Evolutionary conservation across 2,113 vertebrate genomes (phyloP).

Genomic region (Anarrhichthys ocellatus): DNA sequence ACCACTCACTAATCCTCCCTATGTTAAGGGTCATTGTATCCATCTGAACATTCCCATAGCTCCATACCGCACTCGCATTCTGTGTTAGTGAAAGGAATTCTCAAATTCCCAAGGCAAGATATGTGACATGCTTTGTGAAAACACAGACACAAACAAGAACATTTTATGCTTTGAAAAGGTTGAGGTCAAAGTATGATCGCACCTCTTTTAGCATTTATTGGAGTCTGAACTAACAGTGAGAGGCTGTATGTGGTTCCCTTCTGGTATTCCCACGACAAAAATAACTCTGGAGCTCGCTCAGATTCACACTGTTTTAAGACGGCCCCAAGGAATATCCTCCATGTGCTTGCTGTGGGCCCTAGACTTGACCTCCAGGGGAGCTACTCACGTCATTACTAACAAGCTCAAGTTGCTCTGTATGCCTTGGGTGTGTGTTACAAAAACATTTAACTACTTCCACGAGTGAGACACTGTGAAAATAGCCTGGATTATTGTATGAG

Average conservation of each 20-base stretch:
- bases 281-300: conserved; percentile 69
- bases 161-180: neutral
- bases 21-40: conserved; percentile 14
- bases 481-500: neutral
- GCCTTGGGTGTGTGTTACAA: conserved; percentile 22
- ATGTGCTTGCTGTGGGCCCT: conserved; percentile 44
- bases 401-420: conserved; percentile 40
- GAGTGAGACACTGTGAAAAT: neutral
- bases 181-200: neutral
- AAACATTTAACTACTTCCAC: conserved; percentile 31
- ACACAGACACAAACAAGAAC: neutral
- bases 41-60: neutral
- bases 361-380: conserved; percentile 63
- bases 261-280: conserved; percentile 55
- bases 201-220: neutral
- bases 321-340: conserved; percentile 49
- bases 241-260: conserved; percentile 52
- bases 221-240: conserved; percentile 4
- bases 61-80: neutral
- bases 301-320: conserved; percentile 68
- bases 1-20: neutral
- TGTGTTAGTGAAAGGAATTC: neutral
- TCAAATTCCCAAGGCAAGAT: conserved; percentile 1
- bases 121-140: neutral
- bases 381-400: conserved; percentile 41